Percentiles rank a stretch among this genome's conserved stretches.
phyloP scores from a whole-genome alignment of 2,888 invertebrate species.

The Callimorpha dominula region DNA sequence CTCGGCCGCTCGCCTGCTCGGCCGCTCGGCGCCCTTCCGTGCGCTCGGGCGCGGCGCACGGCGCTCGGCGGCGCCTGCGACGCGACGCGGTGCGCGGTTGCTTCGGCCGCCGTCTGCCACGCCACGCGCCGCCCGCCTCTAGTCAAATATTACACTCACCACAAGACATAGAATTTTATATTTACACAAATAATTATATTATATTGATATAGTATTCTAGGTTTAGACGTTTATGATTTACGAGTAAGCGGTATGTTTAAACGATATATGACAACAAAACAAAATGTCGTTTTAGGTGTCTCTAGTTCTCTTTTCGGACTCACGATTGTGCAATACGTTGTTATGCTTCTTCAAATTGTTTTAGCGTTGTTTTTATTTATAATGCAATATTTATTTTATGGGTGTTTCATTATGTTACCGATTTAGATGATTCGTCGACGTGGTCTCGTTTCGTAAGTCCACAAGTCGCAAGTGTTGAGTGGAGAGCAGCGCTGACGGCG shows the following conservation, averaged over 20 bases:
- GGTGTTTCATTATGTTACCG: slow-evolving; percentile 61
- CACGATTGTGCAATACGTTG: slow-evolving; percentile 82
- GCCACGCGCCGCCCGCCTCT: slow-evolving; percentile 83
- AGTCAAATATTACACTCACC: slow-evolving; percentile 86
- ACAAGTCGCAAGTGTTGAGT: slow-evolving; percentile 49
- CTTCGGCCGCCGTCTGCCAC: slow-evolving; percentile 58
- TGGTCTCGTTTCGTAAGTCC: slow-evolving; percentile 67
- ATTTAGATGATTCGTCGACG: slow-evolving; percentile 68
- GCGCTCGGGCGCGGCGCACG: slow-evolving; percentile 23
- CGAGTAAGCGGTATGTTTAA: slow-evolving; percentile 74
- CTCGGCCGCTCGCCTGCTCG: slow-evolving; percentile 10
- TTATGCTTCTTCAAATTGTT: slow-evolving; percentile 81
- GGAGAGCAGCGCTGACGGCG: slow-evolving; percentile 55
- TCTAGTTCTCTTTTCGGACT: slow-evolving; percentile 76
- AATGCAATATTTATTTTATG: slow-evolving; percentile 60
- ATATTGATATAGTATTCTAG: slow-evolving; percentile 87
- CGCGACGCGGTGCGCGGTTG: slow-evolving; percentile 41
- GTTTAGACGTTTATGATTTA: slow-evolving; percentile 85
- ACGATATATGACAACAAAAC: slow-evolving; percentile 55
- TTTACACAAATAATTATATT: slow-evolving; percentile 87
- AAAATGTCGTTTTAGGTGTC: slow-evolving; percentile 67
- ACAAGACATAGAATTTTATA: slow-evolving; percentile 87
- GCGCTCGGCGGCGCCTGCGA: slow-evolving; percentile 30
- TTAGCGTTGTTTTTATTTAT: slow-evolving; percentile 70
- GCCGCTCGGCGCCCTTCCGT: not conserved